Base-by-base conservation (phyloP, 2,888 invertebrate species). In the Sphaerophoria rueppellii region DNA sequence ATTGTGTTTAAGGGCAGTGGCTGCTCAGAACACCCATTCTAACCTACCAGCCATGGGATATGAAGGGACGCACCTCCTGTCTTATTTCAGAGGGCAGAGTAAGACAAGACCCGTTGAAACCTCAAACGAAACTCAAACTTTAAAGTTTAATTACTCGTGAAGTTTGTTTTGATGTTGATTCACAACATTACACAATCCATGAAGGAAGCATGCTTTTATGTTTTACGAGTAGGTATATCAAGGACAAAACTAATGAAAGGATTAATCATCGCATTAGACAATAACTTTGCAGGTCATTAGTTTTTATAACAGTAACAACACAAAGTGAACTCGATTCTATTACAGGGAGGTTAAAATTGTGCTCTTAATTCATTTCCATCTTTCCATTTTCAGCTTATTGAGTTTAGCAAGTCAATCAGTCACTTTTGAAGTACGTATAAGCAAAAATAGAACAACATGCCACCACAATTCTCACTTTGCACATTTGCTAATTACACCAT, bases 231-330 rank as follows among this genome's bases (percentile, higher is more conserved):
- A 43, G 40, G 0, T 55, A 5, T 24, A 37, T 12, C 43, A 60
- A 43, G 60, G 43, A 37, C 40, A 12, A 43, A 48, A 32, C 14
- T 14, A 32, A 43, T 14, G 34, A 48, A 46, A 46, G 63, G 34
- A 57, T 60, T 60, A 24, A 24, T 60, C 60, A 67, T 48, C 60
- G 43, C 69, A 74, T 70, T 70, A 74, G 69, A 61, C 61, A 63
- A 71, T 74, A 52, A 63, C 43, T 52, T 57, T 61, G 69, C 80
- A 70, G 69, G 63, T 75, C 63, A 75, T 75, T 75, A 70, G 32
- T 54, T 79, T 69, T 16, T 9, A 43, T 43, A 12, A 0, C 43
- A 4, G 9, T 2, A 9, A 40, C 6, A 69, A 14, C 71, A 14
- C 57, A 7, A 24, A 43, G 7, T 61, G 34, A 63, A 34, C 48